Base-by-base conservation (phyloP, 2,797 vertebrate genomes). In the Taeniopygia guttata region DNA sequence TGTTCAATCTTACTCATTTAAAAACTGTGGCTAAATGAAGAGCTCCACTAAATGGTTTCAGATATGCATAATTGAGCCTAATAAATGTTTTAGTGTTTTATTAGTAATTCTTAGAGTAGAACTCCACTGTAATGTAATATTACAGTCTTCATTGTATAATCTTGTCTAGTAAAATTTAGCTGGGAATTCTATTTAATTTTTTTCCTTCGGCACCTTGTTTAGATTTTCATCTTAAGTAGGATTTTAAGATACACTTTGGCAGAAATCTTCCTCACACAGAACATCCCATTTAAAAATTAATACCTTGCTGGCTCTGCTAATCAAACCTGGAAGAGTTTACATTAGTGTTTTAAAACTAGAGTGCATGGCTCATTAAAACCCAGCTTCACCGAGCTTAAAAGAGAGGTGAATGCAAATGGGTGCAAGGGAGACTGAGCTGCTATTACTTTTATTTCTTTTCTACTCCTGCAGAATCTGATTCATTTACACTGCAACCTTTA, bases 161-260 rank as follows among this genome's bases (percentile, higher is more conserved):
- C 29, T 59, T 32, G 45, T 48, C 9, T 27, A 48, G 34, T 32
- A 81, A 86, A 90, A 93, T 78, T 73, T 70, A 91, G 59, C 70
- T 84, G 89, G 67, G 52, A 73, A 56, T 59, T 34, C 17, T 36
- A 60, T 49, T 84, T 70, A 7, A 17, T 77, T 81, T 88, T n/a
- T 67, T 70, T 62, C 34, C n/a, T 94, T 92, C 91, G 85, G 78
- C 85, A 95, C 38, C 42, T 90, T 93, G 77, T 91, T 96, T 95
- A 88, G 82, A 76, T 82, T 84, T 90, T 77, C 59, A 74, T 93
- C 76, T 88, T 81, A 69, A 89, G 40, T 13, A 83, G 42, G 45
- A 52, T 82, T 62, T 92, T n/a, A 75, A 89, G 84, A 73, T 49
- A 59, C 32, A 46, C 52, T 91, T 93, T 88, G 83, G 77, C 83